Evolutionary conservation across 2,888 invertebrate genomes (phyloP), one percentile per base, ranked within the genome.

Genomic region (Cosmia pyralina): DNA sequence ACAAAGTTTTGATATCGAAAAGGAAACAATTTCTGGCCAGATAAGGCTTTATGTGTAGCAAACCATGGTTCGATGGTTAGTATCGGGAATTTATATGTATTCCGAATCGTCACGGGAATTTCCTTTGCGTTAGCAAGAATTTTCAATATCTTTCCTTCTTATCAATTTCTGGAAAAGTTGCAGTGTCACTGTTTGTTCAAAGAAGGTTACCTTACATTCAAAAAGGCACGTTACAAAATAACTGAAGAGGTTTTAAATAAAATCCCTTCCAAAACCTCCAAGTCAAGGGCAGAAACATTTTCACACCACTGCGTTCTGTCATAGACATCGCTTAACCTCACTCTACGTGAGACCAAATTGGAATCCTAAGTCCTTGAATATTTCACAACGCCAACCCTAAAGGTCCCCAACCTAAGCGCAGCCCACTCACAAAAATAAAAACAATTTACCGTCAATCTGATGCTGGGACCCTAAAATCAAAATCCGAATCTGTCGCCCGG

Each of bases 391-490:
- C 48, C 58, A 62, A 48, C 65, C 58, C 60, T 50, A 72, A 74
- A 77, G 55, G 72, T 64, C 59, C 63, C 17, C 4, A 44, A 66
- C 59, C 59, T 60, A 10, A 50, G 52, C 50, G 58, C 44, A 70
- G 63, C 59, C 63, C 68, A 63, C 71, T 50, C 57, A 62, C 68
- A 69, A 75, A 84, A 84, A 86, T 84, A 84, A 76, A 78, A 82
- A 81, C 73, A 75, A 83, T 81, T 81, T 74, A 62, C 78, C 63
- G 70, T 65, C 74, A 80, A 81, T 73, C 69, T 71, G 83, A 83
- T 78, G 68, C 71, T 53, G 72, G 58, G 59, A n/a, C 67, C 65
- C 72, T 69, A 71, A 85, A 87, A 84, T 86, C 87, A 82, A 84
- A 85, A 77, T 67, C 41, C 41, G 53, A 79, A 80, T 71, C 67